Base-by-base conservation (phyloP, 2,113 vertebrate genomes). In the Cettia cetti region DNA sequence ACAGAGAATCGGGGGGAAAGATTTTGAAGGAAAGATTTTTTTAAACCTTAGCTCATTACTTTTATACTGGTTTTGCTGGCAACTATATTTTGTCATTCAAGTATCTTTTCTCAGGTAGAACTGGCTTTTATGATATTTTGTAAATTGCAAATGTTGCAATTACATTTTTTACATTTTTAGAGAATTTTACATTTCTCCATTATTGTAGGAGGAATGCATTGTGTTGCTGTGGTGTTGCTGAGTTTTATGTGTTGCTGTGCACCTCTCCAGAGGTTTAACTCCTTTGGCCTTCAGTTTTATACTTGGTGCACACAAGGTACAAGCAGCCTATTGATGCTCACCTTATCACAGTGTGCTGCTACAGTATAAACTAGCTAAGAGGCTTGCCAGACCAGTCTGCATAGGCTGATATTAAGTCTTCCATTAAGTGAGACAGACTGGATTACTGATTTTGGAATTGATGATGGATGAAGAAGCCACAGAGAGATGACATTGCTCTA, bases 361-460 rank as follows among this genome's bases (percentile, higher is more conserved):
- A 26, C 65, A 50, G 53, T 42, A 77, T 30, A 79, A 94, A 90
- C 80, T 79, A 80, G 85, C 90, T 90, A 77, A 96, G 76, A 94
- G 89, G 66, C 86, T 96, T 95, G 72, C 74, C 22, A 45, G 78
- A 16, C 70, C 96, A 71, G 94, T 95, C 92, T 96, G 70, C 95
- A 79, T 95, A 82, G 89, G 31, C 82, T 86, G 94, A 96, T 95
- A 87, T 42, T 97, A 96, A 96, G 95, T 96, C 96, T 96, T 91
- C 86, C 37, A 86, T 97, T 96, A 96, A 97, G 85, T 89, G 94
- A 90, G 78, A 84, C 77, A 94, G 95, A 76, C 92, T 93, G 77
- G 96, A 94, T 96, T 92, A 86, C 89, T 94, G 91, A 50, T 95
- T 96, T 94, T 91, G 57, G 89, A 95, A 96, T 93, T 96, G 97